phyloP scores from a whole-genome alignment of 2,888 invertebrate species.

The Drosophila subsilvestris region DNA sequence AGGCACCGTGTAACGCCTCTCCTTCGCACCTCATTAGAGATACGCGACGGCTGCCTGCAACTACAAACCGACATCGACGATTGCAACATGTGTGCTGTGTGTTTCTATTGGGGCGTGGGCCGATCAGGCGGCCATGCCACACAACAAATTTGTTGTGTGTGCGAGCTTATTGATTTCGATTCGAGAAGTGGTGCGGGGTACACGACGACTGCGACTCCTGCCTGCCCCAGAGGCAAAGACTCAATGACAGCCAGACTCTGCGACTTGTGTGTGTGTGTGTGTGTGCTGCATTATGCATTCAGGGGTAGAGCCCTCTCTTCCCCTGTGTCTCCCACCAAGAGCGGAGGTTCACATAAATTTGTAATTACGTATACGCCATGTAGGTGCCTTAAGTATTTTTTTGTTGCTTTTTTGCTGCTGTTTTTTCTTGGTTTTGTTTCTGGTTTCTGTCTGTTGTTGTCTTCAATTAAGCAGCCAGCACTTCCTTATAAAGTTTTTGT shows the following conservation, averaged over 20 bases:
- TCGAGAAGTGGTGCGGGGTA: background rate
- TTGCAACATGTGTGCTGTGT: slow-evolving; percentile 31
- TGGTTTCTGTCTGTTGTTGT: slow-evolving; percentile 12
- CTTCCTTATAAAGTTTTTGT: slow-evolving; percentile 70
- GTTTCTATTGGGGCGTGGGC: slow-evolving; percentile 46
- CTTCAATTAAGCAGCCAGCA: slow-evolving; percentile 66
- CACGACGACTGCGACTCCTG: background rate
- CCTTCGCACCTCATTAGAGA: slow-evolving; percentile 75
- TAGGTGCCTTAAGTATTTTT: slow-evolving; percentile 58
- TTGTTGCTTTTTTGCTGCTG: background rate
- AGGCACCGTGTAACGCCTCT: slow-evolving; percentile 62
- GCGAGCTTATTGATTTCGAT: slow-evolving; percentile 73
- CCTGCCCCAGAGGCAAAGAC: slow-evolving; percentile 15
- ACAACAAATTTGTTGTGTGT: slow-evolving; percentile 69
- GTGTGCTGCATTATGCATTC: slow-evolving; percentile 65
- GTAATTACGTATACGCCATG: slow-evolving; percentile 78
- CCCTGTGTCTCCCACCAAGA: slow-evolving; percentile 18
- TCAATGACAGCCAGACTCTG: slow-evolving; percentile 5
- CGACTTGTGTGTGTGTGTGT: slow-evolving; percentile 46
- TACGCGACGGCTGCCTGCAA: background rate
- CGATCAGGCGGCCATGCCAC: slow-evolving; percentile 39
- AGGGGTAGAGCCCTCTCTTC: background rate
- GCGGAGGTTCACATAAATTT: slow-evolving; percentile 71
- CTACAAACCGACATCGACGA: slow-evolving; percentile 4
- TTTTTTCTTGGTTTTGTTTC: background rate